Percentiles rank a stretch among this genome's conserved stretches.
These are phyloP conservation scores for Popillia japonica DNA, from an alignment of 1,140 invertebrate species.

Conservation along the genomic window DNA sequence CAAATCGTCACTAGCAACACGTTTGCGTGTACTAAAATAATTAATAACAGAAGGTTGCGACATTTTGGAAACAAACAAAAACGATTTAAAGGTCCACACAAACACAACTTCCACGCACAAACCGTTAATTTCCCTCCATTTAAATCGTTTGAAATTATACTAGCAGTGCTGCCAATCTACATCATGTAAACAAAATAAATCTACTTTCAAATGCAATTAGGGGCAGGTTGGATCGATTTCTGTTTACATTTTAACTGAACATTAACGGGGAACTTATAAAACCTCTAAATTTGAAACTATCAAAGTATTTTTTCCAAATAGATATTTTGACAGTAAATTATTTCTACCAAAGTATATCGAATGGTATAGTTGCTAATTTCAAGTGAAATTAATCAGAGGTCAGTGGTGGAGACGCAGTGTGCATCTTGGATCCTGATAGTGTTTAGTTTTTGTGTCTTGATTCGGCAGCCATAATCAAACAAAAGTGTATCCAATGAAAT, in stretches of 20 bases:
- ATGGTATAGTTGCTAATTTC: slow-evolving; percentile 23
- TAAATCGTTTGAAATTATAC: slow-evolving; percentile 8
- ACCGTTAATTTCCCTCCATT: slow-evolving; percentile 51
- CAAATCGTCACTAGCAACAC: slow-evolving; percentile 71
- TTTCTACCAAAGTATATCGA: neutral
- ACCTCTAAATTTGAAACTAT: neutral
- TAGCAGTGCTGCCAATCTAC: neutral
- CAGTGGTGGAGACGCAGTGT: slow-evolving; percentile 37
- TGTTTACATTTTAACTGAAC: neutral
- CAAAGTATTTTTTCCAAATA: neutral
- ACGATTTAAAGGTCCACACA: slow-evolving; percentile 29
- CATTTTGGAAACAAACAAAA: slow-evolving; percentile 61
- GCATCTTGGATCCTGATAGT: slow-evolving; percentile 30
- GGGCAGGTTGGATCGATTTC: neutral
- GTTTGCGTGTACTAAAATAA: slow-evolving; percentile 75
- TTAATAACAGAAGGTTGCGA: slow-evolving; percentile 74
- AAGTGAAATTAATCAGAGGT: slow-evolving; percentile 21
- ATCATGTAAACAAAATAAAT: neutral
- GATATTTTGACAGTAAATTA: neutral
- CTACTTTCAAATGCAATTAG: neutral
- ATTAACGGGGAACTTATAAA: neutral
- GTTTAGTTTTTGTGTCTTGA: slow-evolving; percentile 45
- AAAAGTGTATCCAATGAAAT: slow-evolving; percentile 67
- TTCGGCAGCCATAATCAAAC: slow-evolving; percentile 68
- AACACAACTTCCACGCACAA: slow-evolving; percentile 10